Conservation (phyloP, 2,797 vertebrate genomes). For the Pseudochaenichthys georgianus region DNA sequence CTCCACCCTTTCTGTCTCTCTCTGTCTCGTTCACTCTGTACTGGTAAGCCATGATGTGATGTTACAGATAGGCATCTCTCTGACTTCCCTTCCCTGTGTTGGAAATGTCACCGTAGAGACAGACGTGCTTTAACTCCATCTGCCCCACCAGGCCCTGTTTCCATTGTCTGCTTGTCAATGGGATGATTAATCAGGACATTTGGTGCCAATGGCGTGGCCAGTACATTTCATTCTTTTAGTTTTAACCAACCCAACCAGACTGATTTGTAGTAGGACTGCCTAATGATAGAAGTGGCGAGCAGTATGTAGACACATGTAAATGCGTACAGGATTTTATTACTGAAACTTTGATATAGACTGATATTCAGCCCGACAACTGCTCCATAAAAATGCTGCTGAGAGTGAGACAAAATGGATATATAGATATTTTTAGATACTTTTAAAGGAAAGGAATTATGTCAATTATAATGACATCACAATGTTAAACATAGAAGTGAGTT, state of each 20-base stretch:
- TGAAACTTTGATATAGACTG: neutral
- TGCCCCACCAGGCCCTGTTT: conserved; percentile 20
- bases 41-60: conserved; percentile 33
- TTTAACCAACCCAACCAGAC: neutral
- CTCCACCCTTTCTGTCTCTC: conserved; percentile 1
- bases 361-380: neutral
- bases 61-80: conserved; percentile 40
- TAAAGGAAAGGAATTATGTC: too few species aligned
- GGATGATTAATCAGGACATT: conserved; percentile 34
- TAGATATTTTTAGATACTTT: too few species aligned
- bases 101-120: conserved; percentile 46
- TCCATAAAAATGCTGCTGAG: neutral
- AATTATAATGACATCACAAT: too few species aligned
- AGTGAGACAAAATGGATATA: neutral
- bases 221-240: neutral
- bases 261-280: conserved; percentile 6
- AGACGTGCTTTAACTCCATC: conserved; percentile 24
- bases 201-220: neutral
- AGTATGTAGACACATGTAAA: neutral
- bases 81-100: conserved; percentile 35
- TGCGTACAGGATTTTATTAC: neutral
- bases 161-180: conserved; percentile 32
- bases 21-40: conserved; percentile 15
- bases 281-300: neutral
- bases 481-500: too few species aligned